These are phyloP conservation scores for Gasterosteus aculeatus DNA, from an alignment of 2,113 vertebrate genomes.

Conservation along the genomic window DNA sequence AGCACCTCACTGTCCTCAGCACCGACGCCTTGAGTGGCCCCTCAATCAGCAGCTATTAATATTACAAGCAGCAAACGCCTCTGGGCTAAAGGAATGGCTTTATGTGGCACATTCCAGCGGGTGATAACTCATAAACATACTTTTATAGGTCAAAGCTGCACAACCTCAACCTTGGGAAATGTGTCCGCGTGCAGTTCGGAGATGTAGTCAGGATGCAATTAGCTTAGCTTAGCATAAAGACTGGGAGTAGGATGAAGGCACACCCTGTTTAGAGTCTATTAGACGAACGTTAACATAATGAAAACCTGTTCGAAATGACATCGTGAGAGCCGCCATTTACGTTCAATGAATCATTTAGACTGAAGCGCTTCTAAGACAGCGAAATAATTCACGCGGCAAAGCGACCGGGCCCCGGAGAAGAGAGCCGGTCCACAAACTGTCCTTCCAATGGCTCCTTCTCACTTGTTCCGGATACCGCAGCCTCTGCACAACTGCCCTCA, in stretches of 20 bases:
- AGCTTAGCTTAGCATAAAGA: constrained; percentile 2
- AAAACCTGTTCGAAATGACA: neutral
- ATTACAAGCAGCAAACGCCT: neutral
- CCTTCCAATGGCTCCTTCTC: constrained; percentile 12
- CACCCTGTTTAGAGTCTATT: neutral
- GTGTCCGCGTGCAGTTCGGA: neutral
- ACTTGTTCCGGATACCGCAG: constrained; percentile 53
- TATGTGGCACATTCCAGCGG: neutral
- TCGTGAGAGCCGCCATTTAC: neutral
- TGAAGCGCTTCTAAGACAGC: neutral
- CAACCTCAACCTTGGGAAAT: neutral
- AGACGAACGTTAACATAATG: neutral
- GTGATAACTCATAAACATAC: too few relatives aligned
- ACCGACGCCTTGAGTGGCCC: neutral
- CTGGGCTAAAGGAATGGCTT: neutral
- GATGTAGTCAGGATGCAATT: neutral
- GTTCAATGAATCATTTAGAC: neutral
- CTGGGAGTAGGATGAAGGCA: neutral
- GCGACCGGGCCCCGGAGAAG: neutral
- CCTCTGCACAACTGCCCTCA: constrained; percentile 62
- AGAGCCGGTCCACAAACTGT: constrained; percentile 7
- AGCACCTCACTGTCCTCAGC: neutral
- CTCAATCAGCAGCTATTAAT: constrained; percentile 1
- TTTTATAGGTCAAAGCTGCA: neutral
- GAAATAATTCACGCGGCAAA: neutral